These are phyloP conservation scores for Catharus bicknelli DNA, from an alignment of 2,113 vertebrate species.

Conservation along the genomic window DNA sequence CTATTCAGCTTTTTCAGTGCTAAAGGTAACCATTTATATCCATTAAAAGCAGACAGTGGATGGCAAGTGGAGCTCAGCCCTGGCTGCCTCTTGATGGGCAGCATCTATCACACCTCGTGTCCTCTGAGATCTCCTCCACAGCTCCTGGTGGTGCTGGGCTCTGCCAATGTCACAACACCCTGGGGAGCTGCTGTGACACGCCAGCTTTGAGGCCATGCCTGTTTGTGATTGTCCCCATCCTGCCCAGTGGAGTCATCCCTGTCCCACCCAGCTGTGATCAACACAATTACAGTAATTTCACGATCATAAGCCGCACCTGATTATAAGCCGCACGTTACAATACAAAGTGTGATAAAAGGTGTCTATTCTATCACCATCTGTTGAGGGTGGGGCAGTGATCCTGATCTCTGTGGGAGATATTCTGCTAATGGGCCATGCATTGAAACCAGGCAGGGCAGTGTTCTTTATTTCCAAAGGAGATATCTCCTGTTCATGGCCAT, in stretches of 20 bases:
- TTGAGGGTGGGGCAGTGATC: no score
- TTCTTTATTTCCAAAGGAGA: no score
- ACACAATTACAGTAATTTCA: no score
- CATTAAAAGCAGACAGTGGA: conserved; percentile 27
- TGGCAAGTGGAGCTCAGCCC: neutral
- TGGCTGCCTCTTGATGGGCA: neutral
- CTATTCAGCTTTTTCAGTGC: conserved; percentile 57
- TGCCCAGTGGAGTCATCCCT: neutral
- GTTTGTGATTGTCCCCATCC: neutral
- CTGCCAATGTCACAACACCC: neutral
- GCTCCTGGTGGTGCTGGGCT: rapidly evolving
- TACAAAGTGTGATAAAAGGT: no score
- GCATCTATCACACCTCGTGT: neutral
- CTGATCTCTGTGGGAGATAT: no score
- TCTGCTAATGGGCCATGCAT: no score
- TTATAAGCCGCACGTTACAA: no score
- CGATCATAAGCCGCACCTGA: no score
- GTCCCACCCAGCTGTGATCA: rapidly evolving
- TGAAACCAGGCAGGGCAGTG: no score
- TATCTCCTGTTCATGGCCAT: no score
- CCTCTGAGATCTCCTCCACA: rapidly evolving
- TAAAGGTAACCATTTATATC: conserved; percentile 47
- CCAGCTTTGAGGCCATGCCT: neutral
- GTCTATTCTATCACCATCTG: no score
- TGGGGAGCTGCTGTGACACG: neutral